These are phyloP conservation scores for Tipula confusa DNA, from an alignment of 2,888 invertebrate genomes.

Conservation along the genomic window DNA sequence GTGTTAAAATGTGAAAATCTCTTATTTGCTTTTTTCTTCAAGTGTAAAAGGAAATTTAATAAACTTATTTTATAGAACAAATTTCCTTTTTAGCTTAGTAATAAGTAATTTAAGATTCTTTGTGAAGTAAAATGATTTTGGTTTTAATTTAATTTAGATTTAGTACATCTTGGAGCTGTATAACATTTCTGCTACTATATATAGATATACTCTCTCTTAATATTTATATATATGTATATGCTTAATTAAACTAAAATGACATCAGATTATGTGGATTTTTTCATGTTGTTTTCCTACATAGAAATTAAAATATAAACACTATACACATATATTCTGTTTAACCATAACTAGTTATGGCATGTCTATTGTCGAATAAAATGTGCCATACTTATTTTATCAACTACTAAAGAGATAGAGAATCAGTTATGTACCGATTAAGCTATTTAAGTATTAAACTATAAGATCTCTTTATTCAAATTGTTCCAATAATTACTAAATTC, in stretches of 20 bases:
- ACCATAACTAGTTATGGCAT: too few species aligned
- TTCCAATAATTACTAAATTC: too few species aligned
- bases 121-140: background rate
- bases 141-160: conserved; percentile 7
- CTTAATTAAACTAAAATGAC: conserved; percentile 20
- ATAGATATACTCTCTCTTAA: background rate
- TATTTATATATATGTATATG: background rate
- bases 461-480: too few species aligned
- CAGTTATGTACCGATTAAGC: too few species aligned
- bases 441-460: too few species aligned
- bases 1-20: conserved; percentile 20
- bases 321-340: background rate
- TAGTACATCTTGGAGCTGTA: background rate
- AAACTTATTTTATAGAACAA: background rate
- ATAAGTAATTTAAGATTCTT: background rate
- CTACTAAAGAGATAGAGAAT: too few species aligned
- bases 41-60: background rate
- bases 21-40: conserved; percentile 15
- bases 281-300: too few species aligned
- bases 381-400: too few species aligned
- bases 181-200: background rate
- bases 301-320: background rate
- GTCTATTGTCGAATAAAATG: too few species aligned
- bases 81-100: conserved; percentile 25
- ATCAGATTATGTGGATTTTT: background rate